These are phyloP conservation scores for Phyto melanocephala DNA, from an alignment of 2,888 invertebrate genomes.

Conservation along the genomic window DNA sequence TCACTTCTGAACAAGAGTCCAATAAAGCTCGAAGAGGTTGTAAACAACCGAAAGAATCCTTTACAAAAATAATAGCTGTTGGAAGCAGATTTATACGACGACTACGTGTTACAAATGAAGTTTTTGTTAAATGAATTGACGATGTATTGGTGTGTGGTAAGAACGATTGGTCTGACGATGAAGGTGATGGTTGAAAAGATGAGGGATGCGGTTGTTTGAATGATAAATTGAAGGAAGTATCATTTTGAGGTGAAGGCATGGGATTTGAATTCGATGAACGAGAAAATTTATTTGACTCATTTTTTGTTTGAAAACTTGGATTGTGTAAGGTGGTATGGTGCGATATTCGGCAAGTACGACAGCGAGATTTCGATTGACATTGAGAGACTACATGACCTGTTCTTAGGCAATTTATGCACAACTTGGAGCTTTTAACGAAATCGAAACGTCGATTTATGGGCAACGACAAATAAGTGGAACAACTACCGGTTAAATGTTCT, in stretches of 20 bases:
- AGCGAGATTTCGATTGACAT: too few species aligned
- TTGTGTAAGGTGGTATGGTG: conserved; percentile 12
- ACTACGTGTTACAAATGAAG: too few species aligned
- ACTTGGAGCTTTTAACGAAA: conserved; percentile 24
- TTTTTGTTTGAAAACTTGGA: background rate
- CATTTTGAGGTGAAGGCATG: background rate
- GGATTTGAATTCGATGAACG: background rate
- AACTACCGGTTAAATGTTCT: background rate
- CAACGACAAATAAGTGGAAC: conserved; percentile 3
- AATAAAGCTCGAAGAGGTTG: too few species aligned
- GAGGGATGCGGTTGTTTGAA: background rate
- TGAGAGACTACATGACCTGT: conserved; percentile 12
- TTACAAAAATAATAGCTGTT: conserved; percentile 29
- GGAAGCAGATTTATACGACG: too few species aligned
- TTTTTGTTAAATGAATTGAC: background rate
- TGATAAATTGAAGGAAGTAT: background rate
- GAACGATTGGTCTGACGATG: background rate
- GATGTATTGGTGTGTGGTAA: background rate
- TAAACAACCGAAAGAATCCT: conserved; percentile 6
- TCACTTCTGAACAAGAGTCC: too few species aligned
- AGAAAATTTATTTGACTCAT: background rate
- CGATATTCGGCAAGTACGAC: conserved; percentile 6
- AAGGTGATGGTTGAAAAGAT: background rate
- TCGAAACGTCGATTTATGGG: conserved; percentile 14
- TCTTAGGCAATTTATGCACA: conserved; percentile 37